phyloP scores from a whole-genome alignment of 2,113 vertebrate genomes.

The Grallaria varia region DNA sequence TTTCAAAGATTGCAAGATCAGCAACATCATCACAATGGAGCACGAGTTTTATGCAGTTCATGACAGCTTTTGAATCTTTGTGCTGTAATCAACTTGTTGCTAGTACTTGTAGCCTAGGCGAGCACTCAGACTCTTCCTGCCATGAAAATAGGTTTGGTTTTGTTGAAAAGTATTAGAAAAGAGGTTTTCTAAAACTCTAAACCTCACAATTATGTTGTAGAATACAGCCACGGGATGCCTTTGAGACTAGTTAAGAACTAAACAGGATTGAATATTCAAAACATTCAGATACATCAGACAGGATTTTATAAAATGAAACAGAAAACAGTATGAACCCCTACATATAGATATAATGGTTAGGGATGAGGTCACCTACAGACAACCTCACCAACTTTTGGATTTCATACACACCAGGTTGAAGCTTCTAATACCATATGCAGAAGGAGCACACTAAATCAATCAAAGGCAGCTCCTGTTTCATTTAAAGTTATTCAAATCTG shows the following conservation, averaged over 20 bases:
- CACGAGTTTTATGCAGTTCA: neutral
- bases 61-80: neutral
- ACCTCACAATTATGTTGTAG: neutral
- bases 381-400: neutral
- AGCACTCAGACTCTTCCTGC: neutral
- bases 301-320: neutral
- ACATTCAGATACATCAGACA: neutral
- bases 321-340: neutral
- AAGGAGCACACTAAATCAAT: neutral
- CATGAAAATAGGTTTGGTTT: neutral
- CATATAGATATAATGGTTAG: neutral
- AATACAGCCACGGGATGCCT: neutral
- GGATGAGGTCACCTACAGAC: neutral
- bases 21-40: neutral
- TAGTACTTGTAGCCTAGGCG: neutral
- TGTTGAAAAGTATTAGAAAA: neutral
- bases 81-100: neutral
- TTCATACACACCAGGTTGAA: neutral
- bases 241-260: neutral
- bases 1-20: neutral
- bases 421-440: neutral
- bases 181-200: neutral
- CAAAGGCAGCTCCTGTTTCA: neutral
- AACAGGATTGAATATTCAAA: neutral
- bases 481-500: neutral